These are phyloP conservation scores for Rhinophrynus dorsalis DNA, from an alignment of 2,797 vertebrate species.

Conservation along the genomic window DNA sequence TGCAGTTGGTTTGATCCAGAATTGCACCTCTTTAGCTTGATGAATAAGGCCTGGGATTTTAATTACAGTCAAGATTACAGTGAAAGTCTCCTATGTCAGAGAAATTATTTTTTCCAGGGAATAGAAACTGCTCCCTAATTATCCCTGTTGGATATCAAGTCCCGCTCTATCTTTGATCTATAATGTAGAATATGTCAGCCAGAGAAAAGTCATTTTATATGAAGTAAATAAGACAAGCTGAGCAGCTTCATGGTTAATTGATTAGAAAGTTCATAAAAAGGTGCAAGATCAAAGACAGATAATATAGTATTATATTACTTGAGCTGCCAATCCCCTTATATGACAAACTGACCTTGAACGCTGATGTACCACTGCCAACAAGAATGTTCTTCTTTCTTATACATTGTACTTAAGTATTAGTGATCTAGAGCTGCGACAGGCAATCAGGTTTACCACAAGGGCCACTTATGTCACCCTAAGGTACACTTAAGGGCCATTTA, in stretches of 20 bases:
- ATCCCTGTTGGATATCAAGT: constrained; percentile 59
- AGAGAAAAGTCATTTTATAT: constrained; percentile 69
- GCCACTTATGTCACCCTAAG: too few relatives aligned
- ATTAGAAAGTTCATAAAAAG: constrained; percentile 76
- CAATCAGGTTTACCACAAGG: too few relatives aligned
- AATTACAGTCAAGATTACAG: constrained; percentile 47
- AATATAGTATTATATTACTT: constrained; percentile 71
- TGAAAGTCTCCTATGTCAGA: constrained; percentile 15
- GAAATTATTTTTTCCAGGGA: constrained; percentile 9
- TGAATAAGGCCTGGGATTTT: too few relatives aligned
- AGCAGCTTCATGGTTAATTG: constrained; percentile 79
- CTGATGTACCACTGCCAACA: constrained; percentile 54
- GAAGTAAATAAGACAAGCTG: constrained; percentile 65
- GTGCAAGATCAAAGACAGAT: constrained; percentile 74
- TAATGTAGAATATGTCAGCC: constrained; percentile 66
- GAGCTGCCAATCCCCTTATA: constrained; percentile 58
- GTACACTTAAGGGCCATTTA: too few relatives aligned
- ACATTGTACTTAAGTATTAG: constrained; percentile 50
- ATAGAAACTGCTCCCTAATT: constrained; percentile 59
- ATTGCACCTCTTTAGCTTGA: too few relatives aligned
- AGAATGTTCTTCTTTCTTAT: constrained; percentile 53
- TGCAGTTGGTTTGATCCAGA: too few relatives aligned
- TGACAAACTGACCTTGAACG: constrained; percentile 68
- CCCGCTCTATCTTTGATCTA: constrained; percentile 73
- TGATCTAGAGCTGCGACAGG: not conserved